Conservation (phyloP, 2,113 vertebrate genomes). For the Falco punctatus region DNA sequence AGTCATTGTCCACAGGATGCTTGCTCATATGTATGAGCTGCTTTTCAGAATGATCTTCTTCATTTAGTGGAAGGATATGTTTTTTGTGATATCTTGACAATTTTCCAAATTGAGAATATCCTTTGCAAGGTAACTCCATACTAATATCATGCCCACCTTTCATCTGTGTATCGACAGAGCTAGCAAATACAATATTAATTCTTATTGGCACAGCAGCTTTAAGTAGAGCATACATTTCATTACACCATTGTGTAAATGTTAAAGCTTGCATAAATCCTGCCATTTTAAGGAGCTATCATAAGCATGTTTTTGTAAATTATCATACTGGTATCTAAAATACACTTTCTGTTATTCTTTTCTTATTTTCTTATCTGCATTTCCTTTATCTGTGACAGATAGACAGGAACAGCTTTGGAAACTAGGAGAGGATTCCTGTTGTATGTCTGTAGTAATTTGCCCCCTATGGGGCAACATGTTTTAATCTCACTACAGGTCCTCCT, state of each 20-base stretch:
- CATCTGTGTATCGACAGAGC: background rate
- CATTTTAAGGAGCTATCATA: background rate
- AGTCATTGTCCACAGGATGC: background rate
- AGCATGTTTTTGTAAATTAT: background rate
- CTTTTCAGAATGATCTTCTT: background rate
- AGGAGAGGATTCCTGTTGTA: background rate
- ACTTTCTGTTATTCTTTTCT: background rate
- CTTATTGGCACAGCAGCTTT: background rate
- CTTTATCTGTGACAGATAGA: background rate
- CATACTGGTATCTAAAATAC: background rate
- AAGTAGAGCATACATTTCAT: constrained; percentile 11
- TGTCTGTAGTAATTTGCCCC: background rate
- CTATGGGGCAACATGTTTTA: background rate
- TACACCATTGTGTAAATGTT: background rate
- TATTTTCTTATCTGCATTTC: background rate
- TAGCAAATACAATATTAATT: background rate
- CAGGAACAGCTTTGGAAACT: background rate
- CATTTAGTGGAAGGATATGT: background rate
- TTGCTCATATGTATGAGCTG: background rate
- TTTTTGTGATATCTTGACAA: background rate
- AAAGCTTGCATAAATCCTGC: constrained; percentile 1
- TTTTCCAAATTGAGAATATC: background rate
- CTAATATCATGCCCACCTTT: background rate
- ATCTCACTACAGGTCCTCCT: background rate
- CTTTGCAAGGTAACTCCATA: background rate